These are phyloP conservation scores for Frankliniella fusca DNA, from an alignment of 2,888 invertebrate species.

Conservation along the genomic window DNA sequence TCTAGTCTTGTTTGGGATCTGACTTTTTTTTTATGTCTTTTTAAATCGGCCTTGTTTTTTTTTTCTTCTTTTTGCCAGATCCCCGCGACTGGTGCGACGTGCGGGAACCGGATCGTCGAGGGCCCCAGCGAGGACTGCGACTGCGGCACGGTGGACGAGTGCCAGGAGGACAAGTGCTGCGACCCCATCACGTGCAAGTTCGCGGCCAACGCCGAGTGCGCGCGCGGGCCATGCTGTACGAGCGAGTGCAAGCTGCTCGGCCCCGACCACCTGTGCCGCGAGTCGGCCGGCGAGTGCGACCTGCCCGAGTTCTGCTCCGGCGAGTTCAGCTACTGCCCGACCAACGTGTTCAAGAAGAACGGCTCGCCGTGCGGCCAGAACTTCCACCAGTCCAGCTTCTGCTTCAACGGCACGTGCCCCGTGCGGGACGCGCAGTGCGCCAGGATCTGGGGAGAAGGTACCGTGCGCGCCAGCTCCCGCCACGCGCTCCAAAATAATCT, in stretches of 20 bases:
- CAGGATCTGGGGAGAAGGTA: constrained; percentile 84
- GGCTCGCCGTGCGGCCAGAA: constrained; percentile 72
- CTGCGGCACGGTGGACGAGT: constrained; percentile 88
- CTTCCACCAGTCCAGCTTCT: constrained; percentile 60
- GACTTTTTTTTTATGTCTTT: constrained; percentile 29
- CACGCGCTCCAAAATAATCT: constrained; percentile 11
- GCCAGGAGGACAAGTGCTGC: constrained; percentile 90
- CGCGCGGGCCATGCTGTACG: constrained; percentile 86
- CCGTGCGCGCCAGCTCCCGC: constrained; percentile 25
- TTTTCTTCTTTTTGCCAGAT: constrained; percentile 34
- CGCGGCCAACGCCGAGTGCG: constrained; percentile 90
- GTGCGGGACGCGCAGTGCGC: constrained; percentile 84
- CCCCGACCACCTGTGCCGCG: constrained; percentile 77
- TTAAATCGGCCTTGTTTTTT: no score
- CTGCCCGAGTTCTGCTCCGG: constrained; percentile 93
- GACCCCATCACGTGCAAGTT: constrained; percentile 96
- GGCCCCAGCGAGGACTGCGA: constrained; percentile 92
- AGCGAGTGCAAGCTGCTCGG: constrained; percentile 76
- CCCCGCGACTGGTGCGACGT: constrained; percentile 59
- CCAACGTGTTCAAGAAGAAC: constrained; percentile 86
- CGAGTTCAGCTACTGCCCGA: constrained; percentile 80
- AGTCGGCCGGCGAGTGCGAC: constrained; percentile 88
- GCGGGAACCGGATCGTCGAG: constrained; percentile 92
- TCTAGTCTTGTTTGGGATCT: background rate
- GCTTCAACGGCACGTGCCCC: constrained; percentile 89